A percentile compares a stretch with the other conserved stretches of the same genome.
Conservation (phyloP, 2,888 invertebrate species). For the Microctonus hyperodae region DNA sequence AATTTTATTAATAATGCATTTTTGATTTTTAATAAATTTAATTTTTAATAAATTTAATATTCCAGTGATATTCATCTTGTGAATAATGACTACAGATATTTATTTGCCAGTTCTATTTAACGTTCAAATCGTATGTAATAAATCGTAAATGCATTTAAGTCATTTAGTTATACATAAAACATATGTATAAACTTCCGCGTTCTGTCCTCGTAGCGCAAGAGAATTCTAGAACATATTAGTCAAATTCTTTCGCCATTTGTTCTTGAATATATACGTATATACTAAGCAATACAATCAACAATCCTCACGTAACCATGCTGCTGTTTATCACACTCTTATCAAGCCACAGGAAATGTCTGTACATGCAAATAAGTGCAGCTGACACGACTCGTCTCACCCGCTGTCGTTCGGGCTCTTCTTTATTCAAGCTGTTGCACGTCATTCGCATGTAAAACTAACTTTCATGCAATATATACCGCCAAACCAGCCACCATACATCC, state of each 20-base stretch:
- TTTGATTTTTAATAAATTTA: not conserved
- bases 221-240: not conserved
- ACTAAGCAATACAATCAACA: not conserved
- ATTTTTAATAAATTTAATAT: no score
- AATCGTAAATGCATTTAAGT: not conserved
- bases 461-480: slow-evolving; percentile 7
- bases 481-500: slow-evolving; percentile 15
- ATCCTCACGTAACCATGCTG: not conserved
- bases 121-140: not conserved
- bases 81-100: not conserved
- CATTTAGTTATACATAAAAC: not conserved
- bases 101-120: not conserved
- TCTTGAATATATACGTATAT: not conserved
- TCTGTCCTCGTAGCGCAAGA: not conserved
- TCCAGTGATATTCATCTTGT: not conserved
- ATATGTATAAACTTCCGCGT: not conserved
- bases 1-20: not conserved
- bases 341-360: slow-evolving; percentile 9
- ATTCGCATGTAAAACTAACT: slow-evolving; percentile 11
- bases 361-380: slow-evolving; percentile 18
- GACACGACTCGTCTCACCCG: not conserved
- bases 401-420: slow-evolving; percentile 8
- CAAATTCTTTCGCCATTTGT: not conserved
- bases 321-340: not conserved
- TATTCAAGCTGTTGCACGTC: slow-evolving; percentile 5